These are phyloP conservation scores for Deilephila porcellus DNA, from an alignment of 2,888 invertebrate genomes.

Conservation along the genomic window DNA sequence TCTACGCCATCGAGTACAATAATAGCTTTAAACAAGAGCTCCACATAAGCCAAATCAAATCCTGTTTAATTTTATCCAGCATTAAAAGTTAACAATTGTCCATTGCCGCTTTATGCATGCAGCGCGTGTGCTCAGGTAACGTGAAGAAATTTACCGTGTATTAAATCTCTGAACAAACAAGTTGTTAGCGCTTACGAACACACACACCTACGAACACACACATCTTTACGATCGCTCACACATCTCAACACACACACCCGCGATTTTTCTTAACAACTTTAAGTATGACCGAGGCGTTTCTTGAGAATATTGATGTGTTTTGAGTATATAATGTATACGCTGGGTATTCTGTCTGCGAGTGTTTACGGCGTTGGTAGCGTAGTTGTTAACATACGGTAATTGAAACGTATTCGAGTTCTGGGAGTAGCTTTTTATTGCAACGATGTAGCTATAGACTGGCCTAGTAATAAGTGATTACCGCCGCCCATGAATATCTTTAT, in stretches of 20 bases:
- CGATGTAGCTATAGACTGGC: no score
- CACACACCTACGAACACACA: slow-evolving; percentile 45
- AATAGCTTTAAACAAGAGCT: not conserved
- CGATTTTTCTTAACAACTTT: slow-evolving; percentile 31
- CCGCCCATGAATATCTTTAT: no score
- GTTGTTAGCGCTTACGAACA: slow-evolving; percentile 80
- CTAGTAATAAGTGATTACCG: no score
- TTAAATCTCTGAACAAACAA: slow-evolving; percentile 85
- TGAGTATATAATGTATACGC: slow-evolving; percentile 6
- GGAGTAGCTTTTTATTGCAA: no score
- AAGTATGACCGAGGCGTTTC: slow-evolving; percentile 4
- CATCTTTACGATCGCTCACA: slow-evolving; percentile 29
- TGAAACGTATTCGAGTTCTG: not conserved
- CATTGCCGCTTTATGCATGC: slow-evolving; percentile 49
- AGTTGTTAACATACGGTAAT: slow-evolving; percentile 1
- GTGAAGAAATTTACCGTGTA: slow-evolving; percentile 82
- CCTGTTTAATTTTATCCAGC: no score
- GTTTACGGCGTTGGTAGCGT: not conserved
- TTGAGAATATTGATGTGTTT: slow-evolving; percentile 17
- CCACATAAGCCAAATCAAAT: no score
- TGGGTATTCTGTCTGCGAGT: not conserved
- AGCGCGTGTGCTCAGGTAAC: slow-evolving; percentile 67
- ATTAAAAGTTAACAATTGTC: slow-evolving; percentile 39
- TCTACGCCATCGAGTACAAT: not conserved
- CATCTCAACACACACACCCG: slow-evolving; percentile 16